phyloP scores from a whole-genome alignment of 2,113 vertebrate species.

The Triplophysa siluroides region DNA sequence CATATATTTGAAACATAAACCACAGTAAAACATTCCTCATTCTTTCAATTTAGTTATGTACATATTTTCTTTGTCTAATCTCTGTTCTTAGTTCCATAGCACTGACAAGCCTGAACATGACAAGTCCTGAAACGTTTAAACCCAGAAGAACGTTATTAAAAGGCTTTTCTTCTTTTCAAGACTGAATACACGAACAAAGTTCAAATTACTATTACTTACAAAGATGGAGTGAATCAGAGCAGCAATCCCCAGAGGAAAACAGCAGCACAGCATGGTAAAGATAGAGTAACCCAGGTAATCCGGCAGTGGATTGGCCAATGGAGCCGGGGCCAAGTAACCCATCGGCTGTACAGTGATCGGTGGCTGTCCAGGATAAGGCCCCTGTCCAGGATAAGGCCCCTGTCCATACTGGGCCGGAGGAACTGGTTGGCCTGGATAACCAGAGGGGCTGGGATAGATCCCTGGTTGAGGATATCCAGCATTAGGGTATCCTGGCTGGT shows the following conservation, averaged over 20 bases:
- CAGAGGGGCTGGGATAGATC: not conserved
- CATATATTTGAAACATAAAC: too few relatives aligned
- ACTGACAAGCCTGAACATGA: too few relatives aligned
- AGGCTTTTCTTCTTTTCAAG: too few relatives aligned
- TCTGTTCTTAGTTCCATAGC: too few relatives aligned
- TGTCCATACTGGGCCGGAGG: not conserved
- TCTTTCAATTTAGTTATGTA: too few relatives aligned
- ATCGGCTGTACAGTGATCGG: slow-evolving; percentile 61
- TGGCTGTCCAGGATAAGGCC: not conserved
- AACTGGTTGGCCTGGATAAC: slow-evolving; percentile 1
- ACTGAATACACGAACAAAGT: too few relatives aligned
- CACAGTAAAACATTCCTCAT: too few relatives aligned
- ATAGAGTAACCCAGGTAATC: slow-evolving; percentile 78
- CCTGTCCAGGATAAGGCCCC: not conserved
- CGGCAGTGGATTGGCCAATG: slow-evolving; percentile 45
- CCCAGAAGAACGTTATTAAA: too few relatives aligned
- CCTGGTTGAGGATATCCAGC: slow-evolving; percentile 4
- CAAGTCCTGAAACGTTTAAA: too few relatives aligned
- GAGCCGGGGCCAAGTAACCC: slow-evolving; percentile 45
- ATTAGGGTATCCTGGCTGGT: not conserved
- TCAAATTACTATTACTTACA: not conserved
- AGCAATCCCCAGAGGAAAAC: slow-evolving; percentile 72
- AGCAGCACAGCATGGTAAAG: slow-evolving; percentile 76
- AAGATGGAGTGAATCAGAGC: slow-evolving; percentile 39
- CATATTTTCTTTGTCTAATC: too few relatives aligned